Evolutionary conservation across 1,140 invertebrate genomes (phyloP).

Genomic region (Aleiodes sp.): DNA sequence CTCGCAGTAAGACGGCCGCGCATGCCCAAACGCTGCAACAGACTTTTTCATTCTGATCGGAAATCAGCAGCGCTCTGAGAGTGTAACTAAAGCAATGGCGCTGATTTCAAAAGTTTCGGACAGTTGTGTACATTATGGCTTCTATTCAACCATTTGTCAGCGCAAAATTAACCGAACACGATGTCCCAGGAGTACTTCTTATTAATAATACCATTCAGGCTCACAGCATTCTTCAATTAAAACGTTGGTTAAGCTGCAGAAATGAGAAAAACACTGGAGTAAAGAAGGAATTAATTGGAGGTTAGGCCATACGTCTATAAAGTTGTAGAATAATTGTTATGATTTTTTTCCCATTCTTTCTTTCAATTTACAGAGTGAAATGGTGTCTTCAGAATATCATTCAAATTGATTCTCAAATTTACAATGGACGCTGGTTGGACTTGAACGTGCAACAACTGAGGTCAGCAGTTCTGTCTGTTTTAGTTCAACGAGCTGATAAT

Average conservation of each 20-base stretch:
- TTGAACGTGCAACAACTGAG: neutral
- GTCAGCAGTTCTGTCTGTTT: neutral
- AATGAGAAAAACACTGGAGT: neutral
- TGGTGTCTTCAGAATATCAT: neutral
- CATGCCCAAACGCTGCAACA: too few species aligned
- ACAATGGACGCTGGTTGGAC: conserved; percentile 19
- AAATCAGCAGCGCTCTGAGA: neutral
- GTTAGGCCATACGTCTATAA: too few species aligned
- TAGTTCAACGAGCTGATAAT: neutral
- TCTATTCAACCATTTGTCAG: neutral
- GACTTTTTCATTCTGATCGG: neutral
- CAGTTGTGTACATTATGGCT: neutral
- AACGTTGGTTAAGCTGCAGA: neutral
- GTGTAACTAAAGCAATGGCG: neutral
- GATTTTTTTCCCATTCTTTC: neutral
- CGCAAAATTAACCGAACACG: neutral
- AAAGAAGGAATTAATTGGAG: neutral
- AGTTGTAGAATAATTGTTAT: too few species aligned
- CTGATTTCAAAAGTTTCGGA: conserved; percentile 14
- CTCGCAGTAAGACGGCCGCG: too few species aligned
- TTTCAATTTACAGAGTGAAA: neutral
- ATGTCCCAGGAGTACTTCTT: neutral
- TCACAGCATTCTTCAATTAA: neutral
- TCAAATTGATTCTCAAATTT: conserved; percentile 2
- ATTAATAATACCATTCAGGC: neutral